Base-by-base conservation (phyloP, 2,888 invertebrate genomes). In the Stratiomys singularior region DNA sequence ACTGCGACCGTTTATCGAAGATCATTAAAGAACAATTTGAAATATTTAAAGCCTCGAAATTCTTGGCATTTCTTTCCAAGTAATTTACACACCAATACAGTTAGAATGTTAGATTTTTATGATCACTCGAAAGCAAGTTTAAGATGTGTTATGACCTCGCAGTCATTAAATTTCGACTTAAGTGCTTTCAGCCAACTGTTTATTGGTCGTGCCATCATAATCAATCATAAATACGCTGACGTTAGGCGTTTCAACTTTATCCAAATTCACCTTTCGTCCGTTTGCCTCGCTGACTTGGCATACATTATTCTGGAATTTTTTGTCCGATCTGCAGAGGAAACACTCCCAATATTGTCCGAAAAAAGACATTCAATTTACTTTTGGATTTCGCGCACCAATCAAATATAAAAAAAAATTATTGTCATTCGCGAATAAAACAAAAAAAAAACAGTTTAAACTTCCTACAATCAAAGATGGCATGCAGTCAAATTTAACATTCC, bases 181-280 rank as follows among this genome's bases (percentile, higher is more conserved):
- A 69, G 69, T 69, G 69, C 69, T 74, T 74, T 74, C 74, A 60
- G 37, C 74, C 21, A 58, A 58, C 52, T 74, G 58, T 74, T 74
- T 74, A 37, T 74, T 74, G 60, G 74, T 74, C 60, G 60, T 30
- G 60, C 74, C 74, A 74, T 74, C 74, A 58, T 60, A 74, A 74
- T 74, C 58, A 74, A 74, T 74, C 74, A 74, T 74, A 74, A 69
- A 47, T 21, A 23, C 13, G 21, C 27, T 69, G 69, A 69, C 47
- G 25, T 47, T 28, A 69, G 69, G 69, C 69, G 69, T 69, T 69
- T 47, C 44, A 69, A 27, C n/a, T n/a, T n/a, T n/a, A n/a, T n/a
- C 69, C 21, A 21, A 60, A 46, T 47, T 47, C 69, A 47, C 27
- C 47, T 69, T 47, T 46, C 69, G 44, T 1, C 44, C 60, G 52